Conservation (phyloP, 2,888 invertebrate species). For the Idaea biselata region DNA sequence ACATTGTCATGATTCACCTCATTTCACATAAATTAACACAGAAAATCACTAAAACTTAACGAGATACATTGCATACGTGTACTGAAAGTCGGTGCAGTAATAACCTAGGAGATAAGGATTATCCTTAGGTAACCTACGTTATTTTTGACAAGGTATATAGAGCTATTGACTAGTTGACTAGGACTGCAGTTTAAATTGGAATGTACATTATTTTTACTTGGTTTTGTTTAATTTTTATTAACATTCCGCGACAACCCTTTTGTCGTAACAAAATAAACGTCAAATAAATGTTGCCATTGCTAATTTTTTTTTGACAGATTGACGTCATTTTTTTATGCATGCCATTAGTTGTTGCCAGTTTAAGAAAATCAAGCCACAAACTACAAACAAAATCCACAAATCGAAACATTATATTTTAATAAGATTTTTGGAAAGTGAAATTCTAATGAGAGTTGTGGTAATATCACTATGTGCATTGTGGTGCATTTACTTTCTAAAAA, state of each 20-base stretch:
- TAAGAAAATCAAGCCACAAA: background rate
- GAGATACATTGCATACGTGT: constrained; percentile 75
- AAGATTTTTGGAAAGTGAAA: too few relatives aligned
- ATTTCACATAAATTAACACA: constrained; percentile 59
- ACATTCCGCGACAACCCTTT: constrained; percentile 25
- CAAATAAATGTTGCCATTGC: constrained; percentile 15
- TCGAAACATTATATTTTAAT: too few relatives aligned
- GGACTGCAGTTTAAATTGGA: constrained; percentile 8
- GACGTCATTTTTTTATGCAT: too few relatives aligned
- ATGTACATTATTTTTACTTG: constrained; percentile 13
- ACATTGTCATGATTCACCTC: constrained; percentile 52
- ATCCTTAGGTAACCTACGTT: constrained; percentile 8
- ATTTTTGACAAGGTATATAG: constrained; percentile 8
- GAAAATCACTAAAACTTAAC: constrained; percentile 51
- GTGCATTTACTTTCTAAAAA: too few relatives aligned
- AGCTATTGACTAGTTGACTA: constrained; percentile 9
- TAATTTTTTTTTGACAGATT: background rate
- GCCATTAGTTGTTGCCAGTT: background rate
- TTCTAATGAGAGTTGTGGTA: too few relatives aligned
- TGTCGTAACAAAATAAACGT: constrained; percentile 28
- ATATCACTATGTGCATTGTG: too few relatives aligned
- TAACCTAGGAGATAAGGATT: constrained; percentile 56
- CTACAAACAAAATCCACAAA: too few relatives aligned
- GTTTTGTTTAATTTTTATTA: constrained; percentile 29
- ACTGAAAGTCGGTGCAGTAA: constrained; percentile 56